Conservation (phyloP, 2,113 vertebrate species). For the Procavia capensis region DNA sequence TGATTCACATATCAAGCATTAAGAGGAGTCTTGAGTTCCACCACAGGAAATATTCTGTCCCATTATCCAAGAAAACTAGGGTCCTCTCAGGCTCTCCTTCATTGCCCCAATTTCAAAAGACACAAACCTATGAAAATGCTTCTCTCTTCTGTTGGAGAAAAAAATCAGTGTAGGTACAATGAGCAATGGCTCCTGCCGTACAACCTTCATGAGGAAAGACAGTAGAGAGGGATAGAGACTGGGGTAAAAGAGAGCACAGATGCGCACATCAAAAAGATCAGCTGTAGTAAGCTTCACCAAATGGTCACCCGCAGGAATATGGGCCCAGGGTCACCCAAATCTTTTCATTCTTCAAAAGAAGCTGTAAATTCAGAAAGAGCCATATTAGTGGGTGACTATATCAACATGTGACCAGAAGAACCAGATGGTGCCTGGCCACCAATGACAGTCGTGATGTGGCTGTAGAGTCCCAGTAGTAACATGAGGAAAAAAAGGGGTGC, state of each 20-base stretch:
- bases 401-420: too few species aligned
- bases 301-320: background rate
- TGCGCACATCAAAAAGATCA: accelerated
- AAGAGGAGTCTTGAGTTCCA: background rate
- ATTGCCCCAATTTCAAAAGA: background rate
- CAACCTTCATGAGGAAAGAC: accelerated
- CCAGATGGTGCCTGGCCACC: too few species aligned
- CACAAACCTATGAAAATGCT: background rate
- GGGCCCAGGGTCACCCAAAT: too few species aligned
- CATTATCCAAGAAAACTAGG: background rate
- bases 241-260: background rate
- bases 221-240: background rate
- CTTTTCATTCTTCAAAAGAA: background rate
- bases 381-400: too few species aligned
- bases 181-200: accelerated
- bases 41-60: background rate
- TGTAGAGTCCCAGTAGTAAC: too few species aligned
- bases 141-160: background rate
- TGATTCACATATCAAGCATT: background rate
- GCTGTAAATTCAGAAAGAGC: too few species aligned
- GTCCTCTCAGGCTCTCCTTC: background rate
- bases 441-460: too few species aligned
- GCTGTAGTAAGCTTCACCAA: background rate
- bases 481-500: too few species aligned
- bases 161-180: accelerated